Base-by-base conservation (phyloP, 2,888 invertebrate genomes). In the Watsonalla binaria region DNA sequence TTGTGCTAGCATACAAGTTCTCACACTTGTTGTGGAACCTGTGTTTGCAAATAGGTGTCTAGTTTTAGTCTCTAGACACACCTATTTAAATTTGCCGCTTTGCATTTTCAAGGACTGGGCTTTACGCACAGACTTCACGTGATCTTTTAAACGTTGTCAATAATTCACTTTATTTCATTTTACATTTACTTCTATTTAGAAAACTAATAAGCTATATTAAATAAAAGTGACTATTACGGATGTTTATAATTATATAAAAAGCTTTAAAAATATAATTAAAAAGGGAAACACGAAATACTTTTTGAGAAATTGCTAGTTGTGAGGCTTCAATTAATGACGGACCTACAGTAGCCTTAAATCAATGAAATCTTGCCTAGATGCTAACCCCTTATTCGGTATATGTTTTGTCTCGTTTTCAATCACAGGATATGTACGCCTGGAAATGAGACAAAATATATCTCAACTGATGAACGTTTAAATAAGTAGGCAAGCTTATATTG, bases 241-340 rank as follows among this genome's bases (percentile, higher is more conserved):
- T 5, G 47, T 24, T 47, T 47, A 47, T n/a, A 47, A 47, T 24
- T 24, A 24, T 24, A 24, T 4, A 6, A 37, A 37, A 37, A 37
- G 37, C 5, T 37, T 7, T 37, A 37, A 37, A 37, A 37, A 37
- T 37, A 37, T 0, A 37, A 37, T 7, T 8, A 37, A 37, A 8
- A 37, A 37, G 5, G 2, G 5, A 37, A 64, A 61, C 70, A 76
- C 74, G 74, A 72, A 75, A 76, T 75, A 63, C 65, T 59, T 65
- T 54, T n/a, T n/a, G n/a, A n/a, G n/a, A 74, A 76, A 73, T 74
- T 76, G 70, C 74, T 70, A 71, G 70, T 72, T 74, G 60, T 65
- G 60, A 67, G 68, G 69, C 72, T 69, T 67, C 68, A 70, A 64
- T 74, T 73, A 70, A 65, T 66, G 62, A 68, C 58, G 66, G 70